phyloP scores from a whole-genome alignment of 2,797 vertebrate species.

The Sandelia bainsii region DNA sequence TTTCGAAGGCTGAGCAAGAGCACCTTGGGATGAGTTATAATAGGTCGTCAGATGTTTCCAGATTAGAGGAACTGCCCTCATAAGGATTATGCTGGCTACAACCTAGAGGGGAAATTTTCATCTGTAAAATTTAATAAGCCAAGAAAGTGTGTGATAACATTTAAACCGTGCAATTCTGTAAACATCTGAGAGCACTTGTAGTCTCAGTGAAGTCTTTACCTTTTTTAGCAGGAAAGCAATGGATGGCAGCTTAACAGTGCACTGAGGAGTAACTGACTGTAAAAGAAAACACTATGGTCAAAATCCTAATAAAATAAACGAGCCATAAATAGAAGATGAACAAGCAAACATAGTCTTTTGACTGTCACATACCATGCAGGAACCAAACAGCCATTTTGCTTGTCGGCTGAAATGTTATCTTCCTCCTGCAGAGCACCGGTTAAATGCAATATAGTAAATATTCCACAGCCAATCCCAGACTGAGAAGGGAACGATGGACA shows the following conservation, averaged over 20 bases:
- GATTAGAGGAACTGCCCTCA: slow-evolving; percentile 4
- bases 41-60: not conserved
- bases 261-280: slow-evolving; percentile 55
- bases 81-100: slow-evolving; percentile 8
- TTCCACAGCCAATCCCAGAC: slow-evolving; percentile 38
- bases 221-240: slow-evolving; percentile 43
- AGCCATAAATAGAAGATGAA: not conserved
- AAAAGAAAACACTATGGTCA: slow-evolving; percentile 22
- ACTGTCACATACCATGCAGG: slow-evolving; percentile 46
- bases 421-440: not conserved
- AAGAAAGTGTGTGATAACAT: not conserved
- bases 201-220: slow-evolving; percentile 30
- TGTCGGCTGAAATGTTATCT: slow-evolving; percentile 36
- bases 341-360: not conserved
- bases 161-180: not conserved
- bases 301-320: not conserved
- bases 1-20: not conserved
- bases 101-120: slow-evolving; percentile 11
- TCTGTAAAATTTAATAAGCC: not conserved
- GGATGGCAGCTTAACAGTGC: slow-evolving; percentile 36
- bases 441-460: slow-evolving; percentile 52
- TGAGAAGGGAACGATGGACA: slow-evolving; percentile 39
- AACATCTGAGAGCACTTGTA: not conserved
- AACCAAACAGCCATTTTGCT: slow-evolving; percentile 47
- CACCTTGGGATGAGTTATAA: not conserved